phyloP scores from a whole-genome alignment of 1,140 invertebrate genomes.

The Steinernema khuongi region DNA sequence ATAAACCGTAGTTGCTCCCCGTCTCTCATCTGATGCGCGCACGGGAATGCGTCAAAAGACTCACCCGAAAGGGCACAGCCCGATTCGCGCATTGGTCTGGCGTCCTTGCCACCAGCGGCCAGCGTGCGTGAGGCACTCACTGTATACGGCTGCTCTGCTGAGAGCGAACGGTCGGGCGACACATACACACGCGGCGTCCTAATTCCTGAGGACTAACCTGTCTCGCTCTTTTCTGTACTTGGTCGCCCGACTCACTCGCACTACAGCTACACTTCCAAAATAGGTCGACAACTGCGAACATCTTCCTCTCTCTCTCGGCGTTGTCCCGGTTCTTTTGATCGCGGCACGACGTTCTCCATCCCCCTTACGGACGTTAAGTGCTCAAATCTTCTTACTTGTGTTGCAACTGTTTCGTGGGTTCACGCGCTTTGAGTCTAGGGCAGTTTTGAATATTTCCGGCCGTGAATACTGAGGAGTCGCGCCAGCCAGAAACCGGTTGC shows the following conservation, averaged over 20 bases:
- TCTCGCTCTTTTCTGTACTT: neutral
- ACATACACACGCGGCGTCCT: slow-evolving; percentile 14
- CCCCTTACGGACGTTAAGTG: neutral
- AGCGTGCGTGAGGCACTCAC: neutral
- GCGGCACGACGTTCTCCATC: neutral
- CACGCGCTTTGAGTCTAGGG: neutral
- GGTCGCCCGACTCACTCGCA: neutral
- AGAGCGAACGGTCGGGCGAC: neutral
- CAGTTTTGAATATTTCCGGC: slow-evolving; percentile 4
- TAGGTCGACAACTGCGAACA: slow-evolving; percentile 16
- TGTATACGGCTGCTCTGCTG: neutral
- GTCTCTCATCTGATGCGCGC: neutral
- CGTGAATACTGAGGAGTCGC: neutral
- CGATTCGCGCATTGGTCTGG: neutral
- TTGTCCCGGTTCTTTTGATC: slow-evolving; percentile 1
- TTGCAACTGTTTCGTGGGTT: neutral
- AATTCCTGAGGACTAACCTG: slow-evolving; percentile 16
- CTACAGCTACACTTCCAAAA: slow-evolving; percentile 15
- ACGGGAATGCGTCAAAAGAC: neutral
- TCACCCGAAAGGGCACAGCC: neutral
- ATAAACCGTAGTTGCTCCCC: neutral
- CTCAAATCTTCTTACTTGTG: neutral
- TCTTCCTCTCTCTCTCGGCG: slow-evolving; percentile 6
- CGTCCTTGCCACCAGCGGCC: slow-evolving; percentile 4
- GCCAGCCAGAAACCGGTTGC: neutral